Evolutionary conservation across 2,113 vertebrate genomes (phyloP).

Genomic region (Alethe diademata): DNA sequence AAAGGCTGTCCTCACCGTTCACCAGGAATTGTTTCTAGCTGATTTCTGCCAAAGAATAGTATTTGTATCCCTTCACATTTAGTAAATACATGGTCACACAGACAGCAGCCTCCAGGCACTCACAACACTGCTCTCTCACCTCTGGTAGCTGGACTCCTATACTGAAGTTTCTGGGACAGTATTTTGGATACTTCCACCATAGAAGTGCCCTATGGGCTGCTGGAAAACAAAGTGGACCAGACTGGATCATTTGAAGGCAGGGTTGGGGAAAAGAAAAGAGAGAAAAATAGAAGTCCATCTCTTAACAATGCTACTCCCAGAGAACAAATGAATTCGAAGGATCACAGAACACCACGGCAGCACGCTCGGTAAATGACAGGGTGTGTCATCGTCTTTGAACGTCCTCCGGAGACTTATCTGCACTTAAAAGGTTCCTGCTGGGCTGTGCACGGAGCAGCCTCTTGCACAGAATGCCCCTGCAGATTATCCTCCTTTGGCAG

Average conservation of each 20-base stretch:
- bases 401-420: neutral
- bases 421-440: neutral
- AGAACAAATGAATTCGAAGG: neutral
- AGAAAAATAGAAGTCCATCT: neutral
- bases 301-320: neutral
- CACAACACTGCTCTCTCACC: neutral
- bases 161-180: neutral
- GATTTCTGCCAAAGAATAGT: neutral
- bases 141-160: neutral
- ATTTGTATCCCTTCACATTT: neutral
- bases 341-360: neutral
- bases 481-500: neutral
- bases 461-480: neutral
- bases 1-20: neutral
- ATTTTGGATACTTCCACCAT: neutral
- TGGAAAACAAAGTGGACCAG: neutral
- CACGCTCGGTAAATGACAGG: accelerated
- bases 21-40: neutral
- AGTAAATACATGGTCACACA: accelerated
- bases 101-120: neutral
- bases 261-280: neutral
- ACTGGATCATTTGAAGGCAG: neutral
- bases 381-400: neutral
- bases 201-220: neutral
- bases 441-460: neutral